These are phyloP conservation scores for Patiria miniata DNA, from an alignment of 35 echinoderm and acorn worm species.

Conservation along the genomic window DNA sequence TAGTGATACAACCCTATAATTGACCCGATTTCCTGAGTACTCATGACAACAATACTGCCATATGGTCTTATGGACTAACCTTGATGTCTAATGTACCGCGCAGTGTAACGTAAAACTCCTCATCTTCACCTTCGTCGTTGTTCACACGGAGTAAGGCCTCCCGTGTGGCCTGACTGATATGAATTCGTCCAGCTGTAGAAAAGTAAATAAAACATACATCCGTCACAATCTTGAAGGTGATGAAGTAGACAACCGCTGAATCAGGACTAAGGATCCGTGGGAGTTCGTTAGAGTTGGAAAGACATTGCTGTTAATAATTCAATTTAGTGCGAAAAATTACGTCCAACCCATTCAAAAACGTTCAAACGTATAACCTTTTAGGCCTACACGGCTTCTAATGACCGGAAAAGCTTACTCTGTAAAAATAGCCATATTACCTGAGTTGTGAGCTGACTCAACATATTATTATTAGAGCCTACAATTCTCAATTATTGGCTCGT, in stretches of 20 bases:
- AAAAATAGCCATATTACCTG: not conserved
- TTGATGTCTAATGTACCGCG: not conserved
- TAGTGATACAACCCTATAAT: too few relatives aligned
- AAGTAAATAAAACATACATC: not conserved
- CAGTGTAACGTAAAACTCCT: not conserved
- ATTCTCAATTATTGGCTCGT: too few relatives aligned
- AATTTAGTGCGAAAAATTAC: not conserved
- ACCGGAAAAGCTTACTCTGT: not conserved
- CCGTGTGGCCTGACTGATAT: not conserved
- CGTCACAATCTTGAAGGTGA: not conserved
- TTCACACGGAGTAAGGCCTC: not conserved
- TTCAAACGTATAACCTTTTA: not conserved
- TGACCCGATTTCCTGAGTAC: too few relatives aligned
- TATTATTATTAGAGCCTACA: not conserved
- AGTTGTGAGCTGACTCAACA: not conserved
- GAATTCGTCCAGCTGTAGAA: not conserved
- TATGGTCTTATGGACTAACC: not conserved
- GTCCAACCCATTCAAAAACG: not conserved
- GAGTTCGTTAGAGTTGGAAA: not conserved
- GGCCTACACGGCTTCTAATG: not conserved
- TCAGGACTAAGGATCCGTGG: not conserved
- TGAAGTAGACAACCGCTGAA: not conserved
- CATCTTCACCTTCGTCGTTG: not conserved
- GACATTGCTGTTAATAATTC: not conserved
- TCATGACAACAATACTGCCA: too few relatives aligned